phyloP scores from a whole-genome alignment of 1,140 invertebrate species.

The Philopotamus ludificatus region DNA sequence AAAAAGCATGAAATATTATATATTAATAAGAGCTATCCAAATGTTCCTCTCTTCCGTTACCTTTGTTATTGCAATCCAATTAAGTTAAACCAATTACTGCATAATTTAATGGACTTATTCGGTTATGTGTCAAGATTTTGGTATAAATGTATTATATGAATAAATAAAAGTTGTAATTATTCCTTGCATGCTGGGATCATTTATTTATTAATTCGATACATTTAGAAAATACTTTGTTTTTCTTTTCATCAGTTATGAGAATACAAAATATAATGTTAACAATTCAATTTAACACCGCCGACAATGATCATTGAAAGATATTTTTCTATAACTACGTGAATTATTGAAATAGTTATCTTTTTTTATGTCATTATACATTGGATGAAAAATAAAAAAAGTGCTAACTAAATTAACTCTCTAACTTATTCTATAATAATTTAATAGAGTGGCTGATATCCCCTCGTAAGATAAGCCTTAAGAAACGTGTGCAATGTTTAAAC shows the following conservation, averaged over 20 bases:
- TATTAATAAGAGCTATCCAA: no score
- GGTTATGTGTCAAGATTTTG: no score
- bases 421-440: constrained; percentile 12
- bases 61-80: no score
- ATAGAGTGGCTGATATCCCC: constrained; percentile 14
- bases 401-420: background rate
- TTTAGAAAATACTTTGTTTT: constrained; percentile 36
- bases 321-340: background rate
- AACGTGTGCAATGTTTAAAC: constrained; percentile 40
- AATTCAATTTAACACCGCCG: constrained; percentile 32
- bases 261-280: constrained; percentile 36
- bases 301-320: background rate
- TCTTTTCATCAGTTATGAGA: constrained; percentile 35
- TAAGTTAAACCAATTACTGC: no score
- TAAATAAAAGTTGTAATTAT: background rate
- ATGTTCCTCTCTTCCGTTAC: no score
- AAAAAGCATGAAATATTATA: no score
- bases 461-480: constrained; percentile 14
- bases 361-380: constrained; percentile 7
- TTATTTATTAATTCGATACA: constrained; percentile 39
- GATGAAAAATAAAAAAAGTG: no score
- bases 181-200: constrained; percentile 42
- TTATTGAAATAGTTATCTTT: background rate
- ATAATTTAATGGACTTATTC: no score
- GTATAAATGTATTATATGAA: background rate